These are phyloP conservation scores for Catalaphyllia jardinei DNA, from an alignment of 64 coral and sea anemone species.

Conservation along the genomic window DNA sequence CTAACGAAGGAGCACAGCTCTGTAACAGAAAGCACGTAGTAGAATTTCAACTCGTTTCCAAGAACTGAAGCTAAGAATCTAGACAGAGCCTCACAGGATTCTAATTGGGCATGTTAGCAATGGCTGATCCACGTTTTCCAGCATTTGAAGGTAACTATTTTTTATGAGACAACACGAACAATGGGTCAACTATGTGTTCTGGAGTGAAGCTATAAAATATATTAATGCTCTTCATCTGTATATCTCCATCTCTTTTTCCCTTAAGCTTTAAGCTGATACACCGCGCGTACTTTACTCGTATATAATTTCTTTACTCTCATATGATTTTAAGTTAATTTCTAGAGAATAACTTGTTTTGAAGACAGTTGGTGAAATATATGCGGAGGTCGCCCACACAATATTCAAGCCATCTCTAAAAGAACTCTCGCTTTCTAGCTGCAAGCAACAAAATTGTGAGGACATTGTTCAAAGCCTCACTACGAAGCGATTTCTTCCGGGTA, in stretches of 20 bases:
- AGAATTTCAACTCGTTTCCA: neutral
- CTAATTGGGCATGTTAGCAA: conserved; percentile 44
- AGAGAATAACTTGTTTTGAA: neutral
- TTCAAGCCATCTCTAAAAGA: neutral
- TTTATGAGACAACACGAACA: neutral
- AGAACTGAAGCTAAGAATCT: conserved; percentile 12
- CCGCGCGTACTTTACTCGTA: conserved; percentile 7
- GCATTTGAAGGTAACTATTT: conserved; percentile 71
- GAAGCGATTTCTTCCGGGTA: conserved; percentile 9
- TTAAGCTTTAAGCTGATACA: neutral
- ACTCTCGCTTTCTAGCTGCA: neutral
- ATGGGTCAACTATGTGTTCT: neutral
- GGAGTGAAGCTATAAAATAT: neutral
- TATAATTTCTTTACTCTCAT: too few species aligned
- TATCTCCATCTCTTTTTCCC: too few species aligned
- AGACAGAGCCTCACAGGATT: neutral
- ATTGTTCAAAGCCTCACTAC: neutral
- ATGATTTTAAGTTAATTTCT: neutral
- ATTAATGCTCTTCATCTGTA: neutral
- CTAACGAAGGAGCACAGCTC: conserved; percentile 24
- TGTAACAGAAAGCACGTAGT: neutral
- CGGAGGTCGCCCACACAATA: conserved; percentile 28
- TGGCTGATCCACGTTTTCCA: conserved; percentile 74
- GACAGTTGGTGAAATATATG: neutral
- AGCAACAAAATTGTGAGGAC: neutral